These are phyloP conservation scores for Euphydryas editha DNA, from an alignment of 2,888 invertebrate genomes.

Conservation along the genomic window DNA sequence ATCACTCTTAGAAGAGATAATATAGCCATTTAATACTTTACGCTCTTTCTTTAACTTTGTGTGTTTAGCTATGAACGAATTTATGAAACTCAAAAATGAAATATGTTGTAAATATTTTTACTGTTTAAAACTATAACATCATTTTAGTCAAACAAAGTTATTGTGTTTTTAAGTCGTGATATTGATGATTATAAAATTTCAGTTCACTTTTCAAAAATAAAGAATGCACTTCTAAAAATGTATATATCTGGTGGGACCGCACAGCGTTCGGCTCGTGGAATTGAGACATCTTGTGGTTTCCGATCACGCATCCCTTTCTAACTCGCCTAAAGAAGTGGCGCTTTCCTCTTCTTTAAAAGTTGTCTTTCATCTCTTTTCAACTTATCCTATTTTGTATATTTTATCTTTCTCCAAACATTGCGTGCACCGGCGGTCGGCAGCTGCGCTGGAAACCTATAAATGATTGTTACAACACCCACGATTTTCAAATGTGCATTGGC, in stretches of 20 bases:
- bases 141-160: background rate
- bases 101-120: background rate
- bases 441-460: slow-evolving; percentile 78
- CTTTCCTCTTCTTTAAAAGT: slow-evolving; percentile 75
- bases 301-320: slow-evolving; percentile 75
- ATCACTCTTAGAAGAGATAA: slow-evolving; percentile 47
- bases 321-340: slow-evolving; percentile 55
- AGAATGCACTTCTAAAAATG: slow-evolving; percentile 74
- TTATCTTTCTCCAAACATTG: slow-evolving; percentile 82
- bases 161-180: background rate
- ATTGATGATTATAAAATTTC: slow-evolving; percentile 5
- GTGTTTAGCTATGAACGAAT: background rate
- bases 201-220: slow-evolving; percentile 57
- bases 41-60: background rate
- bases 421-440: slow-evolving; percentile 73
- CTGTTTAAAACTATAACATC: background rate
- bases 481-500: slow-evolving; percentile 63
- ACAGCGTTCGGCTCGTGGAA: slow-evolving; percentile 80
- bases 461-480: slow-evolving; percentile 70
- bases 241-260: slow-evolving; percentile 73
- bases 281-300: slow-evolving; percentile 84
- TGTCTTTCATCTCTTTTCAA: slow-evolving; percentile 69
- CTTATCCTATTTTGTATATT: slow-evolving; percentile 73
- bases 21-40: slow-evolving; percentile 28
- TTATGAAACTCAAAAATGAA: background rate